phyloP scores from a whole-genome alignment of 2,888 invertebrate genomes.

The Drosophila imparisetae region DNA sequence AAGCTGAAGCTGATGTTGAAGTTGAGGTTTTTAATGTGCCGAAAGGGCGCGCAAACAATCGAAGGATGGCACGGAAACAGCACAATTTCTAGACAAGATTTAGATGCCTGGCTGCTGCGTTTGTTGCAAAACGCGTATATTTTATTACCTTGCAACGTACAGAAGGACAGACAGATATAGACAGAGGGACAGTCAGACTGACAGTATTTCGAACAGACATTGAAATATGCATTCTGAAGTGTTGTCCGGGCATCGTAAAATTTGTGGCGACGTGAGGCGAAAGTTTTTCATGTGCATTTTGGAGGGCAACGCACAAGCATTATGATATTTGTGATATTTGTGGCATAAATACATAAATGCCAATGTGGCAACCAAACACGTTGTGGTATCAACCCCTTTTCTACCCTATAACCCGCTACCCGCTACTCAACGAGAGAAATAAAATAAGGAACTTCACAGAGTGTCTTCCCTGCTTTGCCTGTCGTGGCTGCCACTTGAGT shows the following conservation, averaged over 20 bases:
- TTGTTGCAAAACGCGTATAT: constrained; percentile 71
- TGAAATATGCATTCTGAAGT: constrained; percentile 74
- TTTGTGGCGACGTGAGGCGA: constrained; percentile 39
- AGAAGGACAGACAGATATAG: constrained; percentile 37
- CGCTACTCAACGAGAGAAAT: constrained; percentile 2
- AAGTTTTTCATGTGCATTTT: constrained; percentile 62
- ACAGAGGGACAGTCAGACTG: constrained; percentile 26
- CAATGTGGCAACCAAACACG: constrained; percentile 25
- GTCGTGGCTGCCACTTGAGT: constrained; percentile 67
- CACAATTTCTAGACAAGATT: constrained; percentile 71
- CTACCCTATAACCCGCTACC: not conserved
- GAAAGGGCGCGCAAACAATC: constrained; percentile 70
- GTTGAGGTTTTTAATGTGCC: constrained; percentile 70
- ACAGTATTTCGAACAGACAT: constrained; percentile 40
- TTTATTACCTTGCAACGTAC: constrained; percentile 65
- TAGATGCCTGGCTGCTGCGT: constrained; percentile 53
- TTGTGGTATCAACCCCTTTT: not conserved
- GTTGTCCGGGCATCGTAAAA: constrained; percentile 69
- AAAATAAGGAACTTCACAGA: constrained; percentile 15
- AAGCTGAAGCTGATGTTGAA: constrained; percentile 29
- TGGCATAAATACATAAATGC: constrained; percentile 43
- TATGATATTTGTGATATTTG: constrained; percentile 55
- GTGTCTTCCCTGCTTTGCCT: constrained; percentile 1
- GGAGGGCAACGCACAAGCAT: constrained; percentile 27
- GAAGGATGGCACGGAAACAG: constrained; percentile 57